Evolutionary conservation across 2,113 vertebrate species (phyloP).

Genomic region (Phylloscopus trochilus): DNA sequence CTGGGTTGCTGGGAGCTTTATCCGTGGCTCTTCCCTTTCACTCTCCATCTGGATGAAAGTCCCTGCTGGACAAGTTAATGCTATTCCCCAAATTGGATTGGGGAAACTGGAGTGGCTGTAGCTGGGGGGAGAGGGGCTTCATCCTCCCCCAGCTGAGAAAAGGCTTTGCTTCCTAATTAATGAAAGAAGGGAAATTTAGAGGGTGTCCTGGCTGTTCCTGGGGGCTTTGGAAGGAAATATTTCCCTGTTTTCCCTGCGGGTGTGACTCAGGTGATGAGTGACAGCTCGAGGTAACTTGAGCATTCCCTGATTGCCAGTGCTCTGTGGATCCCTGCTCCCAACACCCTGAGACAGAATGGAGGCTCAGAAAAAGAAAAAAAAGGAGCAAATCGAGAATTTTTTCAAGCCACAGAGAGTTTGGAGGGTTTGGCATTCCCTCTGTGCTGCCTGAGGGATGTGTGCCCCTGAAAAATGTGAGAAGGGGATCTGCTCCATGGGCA

Average conservation of each 20-base stretch:
- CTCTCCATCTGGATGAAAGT: constrained; percentile 28
- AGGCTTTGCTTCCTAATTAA: not conserved
- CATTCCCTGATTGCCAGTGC: not conserved
- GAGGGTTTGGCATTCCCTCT: not conserved
- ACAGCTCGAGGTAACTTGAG: not conserved
- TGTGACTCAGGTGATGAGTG: constrained; percentile 7
- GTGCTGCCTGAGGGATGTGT: not conserved
- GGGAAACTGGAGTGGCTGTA: not conserved
- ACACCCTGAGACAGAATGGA: not conserved
- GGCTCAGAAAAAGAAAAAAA: not conserved
- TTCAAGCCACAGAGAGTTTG: fast-evolving
- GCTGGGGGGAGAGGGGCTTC: not conserved
- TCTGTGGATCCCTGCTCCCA: not conserved
- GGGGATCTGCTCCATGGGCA: not conserved
- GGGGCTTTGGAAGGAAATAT: not conserved
- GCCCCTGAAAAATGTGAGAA: not conserved
- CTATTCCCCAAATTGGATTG: constrained; percentile 27
- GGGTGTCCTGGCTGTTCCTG: not conserved
- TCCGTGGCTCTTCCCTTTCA: not conserved
- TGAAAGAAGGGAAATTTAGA: not conserved
- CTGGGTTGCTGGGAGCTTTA: not conserved
- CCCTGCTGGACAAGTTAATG: constrained; percentile 10
- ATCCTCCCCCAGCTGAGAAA: fast-evolving
- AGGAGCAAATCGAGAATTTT: fast-evolving
- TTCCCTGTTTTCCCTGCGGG: not conserved